These are phyloP conservation scores for Anorthoa munda DNA, from an alignment of 2,888 invertebrate species.

Conservation along the genomic window DNA sequence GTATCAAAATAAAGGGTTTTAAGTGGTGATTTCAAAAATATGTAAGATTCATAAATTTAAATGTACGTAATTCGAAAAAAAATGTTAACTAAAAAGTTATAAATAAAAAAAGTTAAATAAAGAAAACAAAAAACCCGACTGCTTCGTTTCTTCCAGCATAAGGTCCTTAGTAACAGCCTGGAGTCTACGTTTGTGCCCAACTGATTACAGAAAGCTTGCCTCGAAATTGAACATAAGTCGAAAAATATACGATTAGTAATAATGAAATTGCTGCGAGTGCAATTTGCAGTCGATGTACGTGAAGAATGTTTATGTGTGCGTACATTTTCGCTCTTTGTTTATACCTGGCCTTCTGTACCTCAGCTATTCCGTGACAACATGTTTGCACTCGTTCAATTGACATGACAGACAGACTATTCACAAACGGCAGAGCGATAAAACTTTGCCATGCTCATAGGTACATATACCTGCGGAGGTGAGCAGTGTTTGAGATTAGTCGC, in stretches of 20 bases:
- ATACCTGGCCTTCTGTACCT: constrained; percentile 10
- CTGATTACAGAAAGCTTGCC: neutral
- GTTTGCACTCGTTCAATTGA: constrained; percentile 64
- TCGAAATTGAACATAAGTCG: no score
- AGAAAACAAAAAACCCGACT: no score
- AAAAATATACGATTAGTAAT: no score
- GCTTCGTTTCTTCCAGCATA: no score
- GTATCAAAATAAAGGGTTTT: no score
- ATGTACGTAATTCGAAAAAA: no score
- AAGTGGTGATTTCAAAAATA: no score
- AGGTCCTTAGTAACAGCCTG: neutral
- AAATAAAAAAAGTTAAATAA: no score
- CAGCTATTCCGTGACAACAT: constrained; percentile 17
- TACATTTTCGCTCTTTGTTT: neutral
- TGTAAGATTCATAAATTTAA: no score
- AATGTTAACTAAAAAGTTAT: no score
- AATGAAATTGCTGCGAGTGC: neutral
- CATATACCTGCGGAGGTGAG: constrained; percentile 40
- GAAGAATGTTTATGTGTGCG: neutral
- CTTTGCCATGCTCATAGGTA: constrained; percentile 27
- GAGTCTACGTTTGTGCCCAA: no score
- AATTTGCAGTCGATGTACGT: neutral
- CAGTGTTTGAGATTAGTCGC: constrained; percentile 33
- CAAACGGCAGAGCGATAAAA: constrained; percentile 55
- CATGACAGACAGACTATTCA: constrained; percentile 51